Evolutionary conservation across 2,888 invertebrate genomes (phyloP).

Genomic region (Amphipoea oculea): DNA sequence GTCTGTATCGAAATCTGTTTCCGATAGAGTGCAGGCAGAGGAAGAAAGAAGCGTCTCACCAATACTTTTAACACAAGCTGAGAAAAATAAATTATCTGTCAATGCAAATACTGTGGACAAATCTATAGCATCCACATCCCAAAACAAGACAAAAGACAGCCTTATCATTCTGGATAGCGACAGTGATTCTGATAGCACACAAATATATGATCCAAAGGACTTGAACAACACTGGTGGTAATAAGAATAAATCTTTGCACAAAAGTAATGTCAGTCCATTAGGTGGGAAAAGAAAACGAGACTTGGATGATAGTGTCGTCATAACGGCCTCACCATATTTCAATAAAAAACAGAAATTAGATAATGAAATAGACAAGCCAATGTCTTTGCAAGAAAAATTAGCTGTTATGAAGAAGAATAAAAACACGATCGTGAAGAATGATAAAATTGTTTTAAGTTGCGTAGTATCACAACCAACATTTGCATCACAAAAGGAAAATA

Average conservation of each 20-base stretch:
- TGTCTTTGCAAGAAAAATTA: constrained; percentile 80
- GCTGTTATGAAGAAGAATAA: constrained; percentile 78
- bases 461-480: constrained; percentile 70
- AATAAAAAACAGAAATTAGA: constrained; percentile 81
- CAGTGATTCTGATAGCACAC: constrained; percentile 79
- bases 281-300: constrained; percentile 77
- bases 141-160: constrained; percentile 68
- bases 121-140: constrained; percentile 49
- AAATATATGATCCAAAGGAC: constrained; percentile 71
- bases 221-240: constrained; percentile 16
- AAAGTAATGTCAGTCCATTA: constrained; percentile 52
- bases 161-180: constrained; percentile 84
- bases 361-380: constrained; percentile 63
- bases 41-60: constrained; percentile 81
- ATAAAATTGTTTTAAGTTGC: constrained; percentile 71
- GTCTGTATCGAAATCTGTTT: constrained; percentile 46
- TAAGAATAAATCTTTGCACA: constrained; percentile 41
- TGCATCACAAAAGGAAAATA: constrained; percentile 81
- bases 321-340: constrained; percentile 83
- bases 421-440: constrained; percentile 64
- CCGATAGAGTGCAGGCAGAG: constrained; percentile 38
- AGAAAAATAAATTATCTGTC: constrained; percentile 70
- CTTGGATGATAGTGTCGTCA: constrained; percentile 66
- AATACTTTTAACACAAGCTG: constrained; percentile 81
- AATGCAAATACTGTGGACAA: constrained; percentile 50